phyloP scores from a whole-genome alignment of 92 coral and sea anemone genomes.

The Epizoanthus rinbou region DNA sequence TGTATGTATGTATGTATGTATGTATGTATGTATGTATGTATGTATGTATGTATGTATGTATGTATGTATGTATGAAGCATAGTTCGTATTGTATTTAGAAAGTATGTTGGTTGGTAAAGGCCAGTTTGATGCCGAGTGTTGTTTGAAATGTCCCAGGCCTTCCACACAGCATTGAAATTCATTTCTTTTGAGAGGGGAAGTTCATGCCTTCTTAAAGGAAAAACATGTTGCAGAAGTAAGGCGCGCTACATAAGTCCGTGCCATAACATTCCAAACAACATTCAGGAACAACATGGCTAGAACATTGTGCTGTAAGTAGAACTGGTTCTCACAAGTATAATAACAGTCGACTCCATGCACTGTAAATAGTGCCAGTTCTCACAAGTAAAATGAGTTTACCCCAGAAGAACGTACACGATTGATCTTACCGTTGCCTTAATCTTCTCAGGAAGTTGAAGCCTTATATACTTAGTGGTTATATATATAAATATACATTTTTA shows the following conservation, averaged over 20 bases:
- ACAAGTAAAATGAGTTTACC: background rate
- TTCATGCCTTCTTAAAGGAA: too few relatives aligned
- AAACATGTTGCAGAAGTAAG: too few relatives aligned
- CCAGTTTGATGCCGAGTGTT: conserved; percentile 29
- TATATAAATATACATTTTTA: too few relatives aligned
- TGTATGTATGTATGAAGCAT: too few relatives aligned
- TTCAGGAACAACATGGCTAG: conserved; percentile 12
- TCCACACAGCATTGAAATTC: conserved; percentile 35
- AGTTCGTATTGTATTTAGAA: background rate
- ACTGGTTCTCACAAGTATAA: background rate
- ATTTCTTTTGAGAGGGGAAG: background rate
- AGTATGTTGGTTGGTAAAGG: too few relatives aligned
- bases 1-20: too few relatives aligned
- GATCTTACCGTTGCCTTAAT: background rate
- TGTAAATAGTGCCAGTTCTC: background rate
- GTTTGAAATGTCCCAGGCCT: conserved; percentile 1
- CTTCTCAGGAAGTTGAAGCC: background rate
- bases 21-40: too few relatives aligned
- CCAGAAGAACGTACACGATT: background rate
- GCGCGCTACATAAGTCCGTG: background rate
- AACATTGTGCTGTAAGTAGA: background rate
- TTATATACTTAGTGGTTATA: too few relatives aligned
- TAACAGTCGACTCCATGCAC: too few relatives aligned
- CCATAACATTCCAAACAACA: conserved; percentile 28
- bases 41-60: too few relatives aligned